These are phyloP conservation scores for Lucilia sericata DNA, from an alignment of 1,140 invertebrate species.

Conservation along the genomic window DNA sequence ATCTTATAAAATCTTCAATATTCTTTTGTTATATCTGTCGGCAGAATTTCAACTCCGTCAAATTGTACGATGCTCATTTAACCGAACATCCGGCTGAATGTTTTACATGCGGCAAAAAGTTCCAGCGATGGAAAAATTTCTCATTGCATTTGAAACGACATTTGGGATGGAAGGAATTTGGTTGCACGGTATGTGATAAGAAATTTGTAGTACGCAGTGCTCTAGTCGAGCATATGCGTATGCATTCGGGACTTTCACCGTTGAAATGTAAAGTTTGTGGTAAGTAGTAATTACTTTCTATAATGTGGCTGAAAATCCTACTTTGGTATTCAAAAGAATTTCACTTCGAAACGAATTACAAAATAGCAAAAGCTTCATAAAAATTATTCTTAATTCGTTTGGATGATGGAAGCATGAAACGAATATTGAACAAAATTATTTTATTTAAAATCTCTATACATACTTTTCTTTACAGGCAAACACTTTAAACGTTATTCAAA, in stretches of 20 bases:
- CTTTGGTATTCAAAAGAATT: too few species aligned
- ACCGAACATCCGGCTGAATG: slow-evolving; percentile 85
- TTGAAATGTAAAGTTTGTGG: slow-evolving; percentile 85
- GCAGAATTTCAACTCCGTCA: slow-evolving; percentile 67
- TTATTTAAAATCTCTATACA: neutral
- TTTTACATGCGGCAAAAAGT: slow-evolving; percentile 82
- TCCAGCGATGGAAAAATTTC: slow-evolving; percentile 79
- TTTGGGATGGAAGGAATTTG: slow-evolving; percentile 74
- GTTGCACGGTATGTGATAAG: slow-evolving; percentile 84
- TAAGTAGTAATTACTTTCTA: slow-evolving; percentile 49
- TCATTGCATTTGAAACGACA: slow-evolving; percentile 83
- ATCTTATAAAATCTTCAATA: slow-evolving; percentile 64
- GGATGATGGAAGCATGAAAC: too few species aligned
- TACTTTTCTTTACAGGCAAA: slow-evolving; percentile 67
- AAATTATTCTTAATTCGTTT: too few species aligned
- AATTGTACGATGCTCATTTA: slow-evolving; percentile 76
- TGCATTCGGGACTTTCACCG: slow-evolving; percentile 84
- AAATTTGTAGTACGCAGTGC: slow-evolving; percentile 84
- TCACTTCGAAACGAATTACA: too few species aligned
- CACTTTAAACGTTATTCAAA: slow-evolving; percentile 88
- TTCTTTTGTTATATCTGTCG: slow-evolving; percentile 72
- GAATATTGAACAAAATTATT: neutral
- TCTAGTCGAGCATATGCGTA: slow-evolving; percentile 81
- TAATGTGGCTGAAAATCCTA: too few species aligned
- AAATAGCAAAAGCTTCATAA: too few species aligned